Evolutionary conservation across 2,888 invertebrate genomes (phyloP).

Genomic region (Spilosoma lubricipeda): DNA sequence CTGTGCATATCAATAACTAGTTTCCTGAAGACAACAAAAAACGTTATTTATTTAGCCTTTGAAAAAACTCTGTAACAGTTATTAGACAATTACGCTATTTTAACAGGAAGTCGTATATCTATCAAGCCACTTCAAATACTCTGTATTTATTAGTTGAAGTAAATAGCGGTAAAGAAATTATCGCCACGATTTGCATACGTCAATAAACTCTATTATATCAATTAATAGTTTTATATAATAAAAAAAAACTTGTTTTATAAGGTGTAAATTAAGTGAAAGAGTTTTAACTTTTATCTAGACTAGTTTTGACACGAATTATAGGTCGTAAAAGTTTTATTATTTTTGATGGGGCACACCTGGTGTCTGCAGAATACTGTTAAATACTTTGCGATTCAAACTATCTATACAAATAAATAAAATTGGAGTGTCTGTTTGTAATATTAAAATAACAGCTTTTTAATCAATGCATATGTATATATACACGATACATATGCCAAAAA

Average conservation of each 20-base stretch:
- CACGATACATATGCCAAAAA: no score
- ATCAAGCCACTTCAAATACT: constrained; percentile 12
- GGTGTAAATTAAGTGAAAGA: constrained; percentile 20
- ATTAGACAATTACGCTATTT: not conserved
- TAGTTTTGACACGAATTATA: constrained; percentile 21
- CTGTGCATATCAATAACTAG: not conserved
- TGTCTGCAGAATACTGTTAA: constrained; percentile 15
- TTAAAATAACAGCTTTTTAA: no score
- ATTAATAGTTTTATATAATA: constrained; percentile 19
- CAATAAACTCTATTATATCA: constrained; percentile 29
- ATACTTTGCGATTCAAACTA: constrained; percentile 1
- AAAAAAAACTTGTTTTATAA: constrained; percentile 11
- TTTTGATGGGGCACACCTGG: constrained; percentile 40
- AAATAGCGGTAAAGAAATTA: constrained; percentile 19
- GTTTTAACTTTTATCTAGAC: constrained; percentile 15
- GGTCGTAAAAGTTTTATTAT: constrained; percentile 32
- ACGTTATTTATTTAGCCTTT: not conserved
- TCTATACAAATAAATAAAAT: no score
- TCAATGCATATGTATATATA: no score
- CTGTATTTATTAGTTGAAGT: constrained; percentile 13
- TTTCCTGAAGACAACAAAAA: not conserved
- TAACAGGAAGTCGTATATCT: constrained; percentile 18
- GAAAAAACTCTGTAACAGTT: not conserved
- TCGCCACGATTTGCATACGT: constrained; percentile 29
- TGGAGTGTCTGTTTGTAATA: no score